phyloP scores from a whole-genome alignment of 2,113 vertebrate genomes.

The Mystacornis crossleyi region DNA sequence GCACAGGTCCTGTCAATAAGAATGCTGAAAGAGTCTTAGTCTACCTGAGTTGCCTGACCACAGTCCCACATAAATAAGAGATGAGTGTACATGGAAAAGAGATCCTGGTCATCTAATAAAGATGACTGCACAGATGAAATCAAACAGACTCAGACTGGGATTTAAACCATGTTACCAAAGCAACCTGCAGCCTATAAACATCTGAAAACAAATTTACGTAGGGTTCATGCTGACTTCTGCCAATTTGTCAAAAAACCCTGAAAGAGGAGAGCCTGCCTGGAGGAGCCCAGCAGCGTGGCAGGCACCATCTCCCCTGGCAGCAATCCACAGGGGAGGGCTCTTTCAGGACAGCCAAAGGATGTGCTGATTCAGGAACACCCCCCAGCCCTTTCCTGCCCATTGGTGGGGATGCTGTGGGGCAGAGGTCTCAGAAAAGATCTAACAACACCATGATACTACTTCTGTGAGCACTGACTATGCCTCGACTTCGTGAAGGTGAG shows the following conservation, averaged over 20 bases:
- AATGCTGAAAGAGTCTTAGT: background rate
- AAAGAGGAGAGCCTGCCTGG: background rate
- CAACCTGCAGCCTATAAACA: background rate
- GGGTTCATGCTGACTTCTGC: background rate
- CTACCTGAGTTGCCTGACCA: background rate
- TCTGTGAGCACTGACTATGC: background rate
- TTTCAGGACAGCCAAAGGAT: background rate
- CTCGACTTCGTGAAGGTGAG: background rate
- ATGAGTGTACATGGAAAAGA: background rate
- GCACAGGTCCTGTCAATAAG: background rate
- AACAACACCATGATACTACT: background rate
- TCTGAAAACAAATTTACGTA: background rate
- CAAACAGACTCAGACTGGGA: background rate
- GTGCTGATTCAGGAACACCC: background rate
- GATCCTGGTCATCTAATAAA: background rate
- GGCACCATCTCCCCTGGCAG: background rate
- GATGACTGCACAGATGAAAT: accelerated
- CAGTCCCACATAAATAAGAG: background rate
- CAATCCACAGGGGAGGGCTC: background rate
- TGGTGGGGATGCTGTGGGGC: accelerated
- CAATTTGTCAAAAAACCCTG: accelerated
- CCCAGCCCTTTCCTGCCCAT: background rate
- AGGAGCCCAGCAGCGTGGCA: background rate
- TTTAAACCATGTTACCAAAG: background rate
- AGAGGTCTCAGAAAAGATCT: background rate